Evolutionary conservation across 2,113 vertebrate genomes (phyloP), one percentile per base, ranked within the genome.

Genomic region (Tonatia bakeri): DNA sequence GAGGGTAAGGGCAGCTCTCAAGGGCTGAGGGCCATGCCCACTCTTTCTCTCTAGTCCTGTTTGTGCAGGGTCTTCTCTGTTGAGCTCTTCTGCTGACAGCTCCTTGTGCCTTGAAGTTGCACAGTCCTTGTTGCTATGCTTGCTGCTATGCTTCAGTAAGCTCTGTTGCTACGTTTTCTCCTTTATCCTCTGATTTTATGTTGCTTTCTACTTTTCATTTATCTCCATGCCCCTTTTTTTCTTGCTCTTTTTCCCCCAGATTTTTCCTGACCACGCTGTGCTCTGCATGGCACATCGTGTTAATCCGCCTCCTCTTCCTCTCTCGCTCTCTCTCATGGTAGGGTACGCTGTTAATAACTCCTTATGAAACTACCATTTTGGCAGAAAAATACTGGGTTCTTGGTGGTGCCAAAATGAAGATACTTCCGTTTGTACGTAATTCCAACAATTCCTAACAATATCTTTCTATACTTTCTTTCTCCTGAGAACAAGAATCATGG

Each of bases 381-480:
- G 50, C 54, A 92, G 75, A 91, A 33, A 69, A 80, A 24, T 38
- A 75, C 36, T 81, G 10, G 13, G 13, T 80, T 94, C 84, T 94
- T 61, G 33, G 28, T 75, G 38, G 8, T 75, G 28, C 69, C 31
- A 40, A 77, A 85, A 85, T 17, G n/a, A 95, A 91, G 67, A 81
- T 16, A 56, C 26, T 85, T 87, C 7, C 7, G 72, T 64, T 47
- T 95, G 52, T 72, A 33, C 82, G 16, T 31, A 70, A 93, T 82
- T 90, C 59, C 43, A 92, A 45, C 95, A 95, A 40, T 84, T 80
- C 33, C 61, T 94, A 19, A 94, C 91, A 87, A 73, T 80, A 36
- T 36, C 5, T 61, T 94, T 65, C 28, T 26, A 24, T 90, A 12
- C 12, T 83, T 59, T 93, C 47, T 82, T 36, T 89, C 87, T 96